Conservation (phyloP, 2,888 invertebrate genomes). For the Amorpha juglandis region DNA sequence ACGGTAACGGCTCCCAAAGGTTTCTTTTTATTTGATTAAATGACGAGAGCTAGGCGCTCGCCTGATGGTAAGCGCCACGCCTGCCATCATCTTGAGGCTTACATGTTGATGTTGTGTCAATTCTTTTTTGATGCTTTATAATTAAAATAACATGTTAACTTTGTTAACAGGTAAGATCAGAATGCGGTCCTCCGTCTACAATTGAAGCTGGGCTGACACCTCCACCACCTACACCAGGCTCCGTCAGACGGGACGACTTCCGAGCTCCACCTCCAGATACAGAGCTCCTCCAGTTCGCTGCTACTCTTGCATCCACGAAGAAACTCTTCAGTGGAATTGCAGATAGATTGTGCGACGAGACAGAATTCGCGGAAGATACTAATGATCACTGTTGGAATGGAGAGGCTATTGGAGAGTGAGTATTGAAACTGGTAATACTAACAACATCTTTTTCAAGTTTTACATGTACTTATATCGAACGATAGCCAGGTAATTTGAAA, state of each 20-base stretch:
- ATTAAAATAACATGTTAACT: not conserved
- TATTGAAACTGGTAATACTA: conserved; percentile 44
- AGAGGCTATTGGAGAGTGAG: conserved; percentile 90
- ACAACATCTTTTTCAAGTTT: not conserved
- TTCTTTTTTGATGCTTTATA: too few species aligned
- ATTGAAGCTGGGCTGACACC: conserved; percentile 52
- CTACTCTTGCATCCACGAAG: conserved; percentile 88
- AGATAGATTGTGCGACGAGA: conserved; percentile 90
- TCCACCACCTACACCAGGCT: conserved; percentile 54
- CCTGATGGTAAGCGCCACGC: too few species aligned
- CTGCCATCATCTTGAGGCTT: too few species aligned
- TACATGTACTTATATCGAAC: too few species aligned
- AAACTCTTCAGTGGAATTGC: conserved; percentile 93
- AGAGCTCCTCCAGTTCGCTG: conserved; percentile 86
- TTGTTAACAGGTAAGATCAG: conserved; percentile 66
- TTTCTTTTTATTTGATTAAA: too few species aligned
- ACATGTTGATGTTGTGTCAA: too few species aligned
- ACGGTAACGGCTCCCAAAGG: not conserved
- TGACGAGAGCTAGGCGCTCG: too few species aligned
- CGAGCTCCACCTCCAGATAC: conserved; percentile 86
- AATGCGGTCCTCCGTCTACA: conserved; percentile 72
- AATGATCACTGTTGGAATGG: conserved; percentile 93
- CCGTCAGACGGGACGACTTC: conserved; percentile 68
- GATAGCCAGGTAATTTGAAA: too few species aligned
- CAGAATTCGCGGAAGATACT: conserved; percentile 86